phyloP scores from a whole-genome alignment of 2,888 invertebrate species.

The Anarsia innoxiella region DNA sequence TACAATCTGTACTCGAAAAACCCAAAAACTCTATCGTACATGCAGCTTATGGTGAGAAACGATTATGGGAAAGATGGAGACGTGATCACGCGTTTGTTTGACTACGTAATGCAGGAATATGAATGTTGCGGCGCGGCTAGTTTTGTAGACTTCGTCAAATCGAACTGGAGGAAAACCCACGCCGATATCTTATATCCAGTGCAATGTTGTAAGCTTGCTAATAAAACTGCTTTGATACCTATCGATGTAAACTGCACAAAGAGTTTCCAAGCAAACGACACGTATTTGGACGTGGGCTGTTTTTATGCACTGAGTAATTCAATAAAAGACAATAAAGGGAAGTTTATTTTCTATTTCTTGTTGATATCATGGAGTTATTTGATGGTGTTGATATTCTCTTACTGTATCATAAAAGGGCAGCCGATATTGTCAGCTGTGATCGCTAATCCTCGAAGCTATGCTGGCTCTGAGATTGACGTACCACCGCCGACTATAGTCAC shows the following conservation, averaged over 20 bases:
- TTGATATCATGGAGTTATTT: conserved; percentile 32
- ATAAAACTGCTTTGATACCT: conserved; percentile 35
- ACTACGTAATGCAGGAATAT: conserved; percentile 51
- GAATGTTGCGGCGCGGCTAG: conserved; percentile 54
- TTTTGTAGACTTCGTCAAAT: conserved; percentile 44
- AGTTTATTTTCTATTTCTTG: conserved; percentile 40
- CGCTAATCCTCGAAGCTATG: no score
- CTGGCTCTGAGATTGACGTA: no score
- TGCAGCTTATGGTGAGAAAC: conserved; percentile 33
- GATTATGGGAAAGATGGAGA: conserved; percentile 55
- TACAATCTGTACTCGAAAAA: conserved; percentile 54
- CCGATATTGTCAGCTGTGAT: no score
- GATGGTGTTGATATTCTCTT: conserved; percentile 44
- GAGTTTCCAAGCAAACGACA: conserved; percentile 23
- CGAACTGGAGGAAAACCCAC: conserved; percentile 44
- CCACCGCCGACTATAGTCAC: no score
- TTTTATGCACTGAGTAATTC: conserved; percentile 37
- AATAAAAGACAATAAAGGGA: conserved; percentile 38
- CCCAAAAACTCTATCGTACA: conserved; percentile 31
- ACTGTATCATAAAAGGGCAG: conserved; percentile 47
- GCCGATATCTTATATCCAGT: conserved; percentile 40
- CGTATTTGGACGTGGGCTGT: conserved; percentile 43
- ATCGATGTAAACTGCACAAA: conserved; percentile 39
- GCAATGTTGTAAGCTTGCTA: conserved; percentile 49
- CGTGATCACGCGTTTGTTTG: conserved; percentile 45